Conservation (phyloP, 2,113 vertebrate species). For the Hydrolagus affinis region DNA sequence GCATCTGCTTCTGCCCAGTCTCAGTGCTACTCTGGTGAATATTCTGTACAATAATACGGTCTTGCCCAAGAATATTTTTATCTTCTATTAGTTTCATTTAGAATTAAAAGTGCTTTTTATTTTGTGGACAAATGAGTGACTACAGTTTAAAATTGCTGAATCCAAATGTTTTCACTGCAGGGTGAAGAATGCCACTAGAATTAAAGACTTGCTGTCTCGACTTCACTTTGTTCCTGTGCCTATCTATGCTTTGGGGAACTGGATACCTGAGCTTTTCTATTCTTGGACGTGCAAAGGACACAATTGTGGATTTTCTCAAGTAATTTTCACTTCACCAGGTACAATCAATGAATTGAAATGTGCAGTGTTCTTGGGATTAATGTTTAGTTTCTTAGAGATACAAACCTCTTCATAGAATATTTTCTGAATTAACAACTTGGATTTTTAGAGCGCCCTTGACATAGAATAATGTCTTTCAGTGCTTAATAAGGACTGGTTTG, state of each 20-base stretch:
- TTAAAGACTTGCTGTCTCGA: constrained; percentile 53
- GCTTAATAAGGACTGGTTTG: background rate
- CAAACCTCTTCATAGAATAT: no score
- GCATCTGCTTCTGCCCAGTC: no score
- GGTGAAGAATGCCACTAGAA: constrained; percentile 35
- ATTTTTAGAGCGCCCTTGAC: background rate
- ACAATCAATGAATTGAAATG: constrained; percentile 9
- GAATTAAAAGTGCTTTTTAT: no score
- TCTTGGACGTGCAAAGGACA: constrained; percentile 50
- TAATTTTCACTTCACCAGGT: constrained; percentile 55
- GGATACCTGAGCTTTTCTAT: constrained; percentile 59
- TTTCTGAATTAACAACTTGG: background rate
- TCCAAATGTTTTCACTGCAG: background rate
- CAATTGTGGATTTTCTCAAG: constrained; percentile 55
- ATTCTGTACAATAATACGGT: no score
- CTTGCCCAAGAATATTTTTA: no score
- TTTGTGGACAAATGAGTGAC: no score
- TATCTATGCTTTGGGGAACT: constrained; percentile 57
- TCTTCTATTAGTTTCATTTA: no score
- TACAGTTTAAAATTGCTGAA: background rate
- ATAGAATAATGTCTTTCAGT: background rate
- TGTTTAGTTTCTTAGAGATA: background rate
- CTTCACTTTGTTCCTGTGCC: constrained; percentile 59
- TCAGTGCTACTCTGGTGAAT: no score
- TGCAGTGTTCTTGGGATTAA: background rate